A percentile compares a stretch with the other conserved stretches of the same genome.
Conservation (phyloP, 2,888 invertebrate genomes). For the Periphyllus acericola region DNA sequence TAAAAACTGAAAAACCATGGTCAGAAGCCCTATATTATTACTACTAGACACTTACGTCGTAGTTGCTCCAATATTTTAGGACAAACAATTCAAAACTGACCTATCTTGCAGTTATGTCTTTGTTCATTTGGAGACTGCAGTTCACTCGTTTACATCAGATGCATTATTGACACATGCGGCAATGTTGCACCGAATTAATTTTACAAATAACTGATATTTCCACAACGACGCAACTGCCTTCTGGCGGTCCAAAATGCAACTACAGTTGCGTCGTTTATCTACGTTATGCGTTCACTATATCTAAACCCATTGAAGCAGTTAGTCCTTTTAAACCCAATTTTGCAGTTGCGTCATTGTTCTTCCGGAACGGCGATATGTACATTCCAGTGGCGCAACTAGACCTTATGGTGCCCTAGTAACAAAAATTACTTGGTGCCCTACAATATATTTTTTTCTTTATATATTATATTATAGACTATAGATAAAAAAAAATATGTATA, state of each 20-base stretch:
- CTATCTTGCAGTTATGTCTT: slow-evolving; percentile 3
- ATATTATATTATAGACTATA: too few species aligned
- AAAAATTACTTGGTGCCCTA: too few species aligned
- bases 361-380: too few species aligned
- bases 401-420: too few species aligned
- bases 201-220: slow-evolving; percentile 16
- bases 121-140: background rate
- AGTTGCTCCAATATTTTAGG: background rate
- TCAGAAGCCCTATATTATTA: too few species aligned
- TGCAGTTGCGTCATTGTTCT: too few species aligned
- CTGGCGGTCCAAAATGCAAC: background rate
- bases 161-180: background rate
- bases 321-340: too few species aligned
- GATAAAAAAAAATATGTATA: too few species aligned
- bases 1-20: too few species aligned
- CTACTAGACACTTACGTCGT: background rate
- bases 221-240: slow-evolving; percentile 15
- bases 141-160: background rate
- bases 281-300: background rate
- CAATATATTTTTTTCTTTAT: too few species aligned
- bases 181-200: background rate
- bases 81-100: background rate
- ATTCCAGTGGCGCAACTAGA: too few species aligned
- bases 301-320: slow-evolving; percentile 1
- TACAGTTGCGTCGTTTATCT: background rate